A percentile compares a stretch with the other conserved stretches of the same genome.
These are phyloP conservation scores for Hesperophylax magnus DNA, from an alignment of 1,140 invertebrate species.

Conservation along the genomic window DNA sequence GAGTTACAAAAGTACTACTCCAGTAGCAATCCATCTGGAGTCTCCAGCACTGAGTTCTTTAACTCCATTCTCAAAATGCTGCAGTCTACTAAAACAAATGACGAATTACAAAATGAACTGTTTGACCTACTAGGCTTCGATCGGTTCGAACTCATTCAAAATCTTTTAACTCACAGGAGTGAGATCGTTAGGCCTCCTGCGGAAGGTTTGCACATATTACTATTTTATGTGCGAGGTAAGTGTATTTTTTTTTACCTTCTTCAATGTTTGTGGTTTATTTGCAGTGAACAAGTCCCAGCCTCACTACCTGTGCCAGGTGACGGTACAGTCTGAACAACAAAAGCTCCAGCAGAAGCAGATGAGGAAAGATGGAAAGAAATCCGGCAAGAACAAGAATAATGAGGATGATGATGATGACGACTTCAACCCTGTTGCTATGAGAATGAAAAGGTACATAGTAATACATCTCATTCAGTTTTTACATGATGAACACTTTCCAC, in stretches of 20 bases:
- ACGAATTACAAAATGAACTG: slow-evolving; percentile 88
- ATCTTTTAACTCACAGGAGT: slow-evolving; percentile 80
- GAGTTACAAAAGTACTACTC: slow-evolving; percentile 72
- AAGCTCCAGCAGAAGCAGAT: slow-evolving; percentile 85
- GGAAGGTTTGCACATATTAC: background rate
- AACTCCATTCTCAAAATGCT: slow-evolving; percentile 74
- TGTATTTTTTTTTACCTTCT: no score
- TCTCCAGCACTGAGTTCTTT: slow-evolving; percentile 74
- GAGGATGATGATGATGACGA: slow-evolving; percentile 69
- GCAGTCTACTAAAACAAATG: slow-evolving; percentile 75
- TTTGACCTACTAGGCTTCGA: slow-evolving; percentile 92
- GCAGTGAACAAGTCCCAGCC: slow-evolving; percentile 63
- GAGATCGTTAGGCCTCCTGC: slow-evolving; percentile 41
- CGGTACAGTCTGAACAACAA: slow-evolving; percentile 88
- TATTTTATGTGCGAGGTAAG: no score
- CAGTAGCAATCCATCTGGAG: slow-evolving; percentile 63
- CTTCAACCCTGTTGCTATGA: slow-evolving; percentile 58
- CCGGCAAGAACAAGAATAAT: slow-evolving; percentile 71
- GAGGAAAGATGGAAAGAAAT: slow-evolving; percentile 92
- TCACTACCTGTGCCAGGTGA: slow-evolving; percentile 81
- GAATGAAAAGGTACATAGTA: slow-evolving; percentile 59
- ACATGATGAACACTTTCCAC: no score
- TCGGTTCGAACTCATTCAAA: slow-evolving; percentile 87
- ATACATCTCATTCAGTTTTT: background rate
- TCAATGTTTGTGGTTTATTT: slow-evolving; percentile 6